Percentiles rank a stretch among this genome's conserved stretches.
phyloP scores from a whole-genome alignment of 2,797 vertebrate species.

The Microctenopoma steveboyesi region DNA sequence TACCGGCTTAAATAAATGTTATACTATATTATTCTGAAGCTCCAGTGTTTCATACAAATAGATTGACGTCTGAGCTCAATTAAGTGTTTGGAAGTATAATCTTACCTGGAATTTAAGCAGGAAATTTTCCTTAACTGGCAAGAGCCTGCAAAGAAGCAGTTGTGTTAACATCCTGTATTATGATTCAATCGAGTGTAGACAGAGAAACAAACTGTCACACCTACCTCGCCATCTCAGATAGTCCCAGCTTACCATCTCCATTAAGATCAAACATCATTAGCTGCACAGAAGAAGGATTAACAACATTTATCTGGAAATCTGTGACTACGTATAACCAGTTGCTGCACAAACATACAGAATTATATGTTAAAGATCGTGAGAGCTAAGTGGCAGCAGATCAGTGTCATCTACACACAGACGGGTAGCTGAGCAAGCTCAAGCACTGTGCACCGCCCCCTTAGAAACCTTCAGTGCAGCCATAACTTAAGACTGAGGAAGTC shows the following conservation, averaged over 20 bases:
- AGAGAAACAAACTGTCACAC: slow-evolving; percentile 21
- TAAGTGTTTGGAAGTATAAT: not conserved
- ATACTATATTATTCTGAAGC: slow-evolving; percentile 8
- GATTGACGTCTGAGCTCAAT: not conserved
- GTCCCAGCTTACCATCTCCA: slow-evolving; percentile 94
- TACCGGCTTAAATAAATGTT: slow-evolving; percentile 45
- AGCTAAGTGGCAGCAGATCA: slow-evolving; percentile 6
- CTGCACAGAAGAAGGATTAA: slow-evolving; percentile 75
- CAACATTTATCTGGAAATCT: slow-evolving; percentile 15
- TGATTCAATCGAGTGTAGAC: not conserved
- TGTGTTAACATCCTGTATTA: slow-evolving; percentile 6
- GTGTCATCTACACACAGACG: slow-evolving; percentile 25
- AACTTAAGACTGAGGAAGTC: too few relatives aligned
- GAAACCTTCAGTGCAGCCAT: too few relatives aligned
- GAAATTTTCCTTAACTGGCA: slow-evolving; percentile 96
- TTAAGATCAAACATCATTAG: slow-evolving; percentile 97
- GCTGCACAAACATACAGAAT: not conserved
- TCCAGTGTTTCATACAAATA: not conserved
- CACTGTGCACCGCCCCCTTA: too few relatives aligned
- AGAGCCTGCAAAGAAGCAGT: slow-evolving; percentile 83
- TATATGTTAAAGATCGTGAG: not conserved
- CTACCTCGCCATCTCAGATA: slow-evolving; percentile 98
- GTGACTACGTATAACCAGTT: not conserved
- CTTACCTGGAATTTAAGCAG: slow-evolving; percentile 94
- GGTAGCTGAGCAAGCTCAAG: not conserved